A percentile compares a stretch with the other conserved stretches of the same genome.
Conservation (phyloP, 2,888 invertebrate genomes). For the Andricus curvator region DNA sequence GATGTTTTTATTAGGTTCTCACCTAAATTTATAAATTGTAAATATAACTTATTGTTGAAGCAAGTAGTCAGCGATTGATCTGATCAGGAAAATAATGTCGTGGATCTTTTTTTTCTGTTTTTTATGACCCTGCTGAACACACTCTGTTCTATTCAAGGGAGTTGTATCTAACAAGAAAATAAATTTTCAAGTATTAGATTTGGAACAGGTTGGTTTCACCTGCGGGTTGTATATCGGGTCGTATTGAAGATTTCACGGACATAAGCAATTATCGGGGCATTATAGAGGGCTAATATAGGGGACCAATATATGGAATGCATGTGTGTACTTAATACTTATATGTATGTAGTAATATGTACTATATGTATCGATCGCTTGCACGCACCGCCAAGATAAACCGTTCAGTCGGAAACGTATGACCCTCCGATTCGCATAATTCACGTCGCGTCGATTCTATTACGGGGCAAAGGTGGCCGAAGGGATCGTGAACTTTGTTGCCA, state of each 20-base stretch:
- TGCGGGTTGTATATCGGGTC: background rate
- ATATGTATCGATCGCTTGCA: slow-evolving; percentile 37
- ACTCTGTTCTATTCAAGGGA: too few relatives aligned
- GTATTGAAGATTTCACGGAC: slow-evolving; percentile 22
- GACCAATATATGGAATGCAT: background rate
- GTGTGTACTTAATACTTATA: background rate
- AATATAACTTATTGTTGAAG: too few relatives aligned
- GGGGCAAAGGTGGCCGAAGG: slow-evolving; percentile 43
- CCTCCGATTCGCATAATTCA: slow-evolving; percentile 57
- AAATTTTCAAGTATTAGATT: too few relatives aligned
- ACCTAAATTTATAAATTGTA: too few relatives aligned
- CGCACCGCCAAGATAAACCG: slow-evolving; percentile 49
- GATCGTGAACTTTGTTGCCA: slow-evolving; percentile 42
- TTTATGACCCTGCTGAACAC: too few relatives aligned
- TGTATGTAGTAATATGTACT: background rate
- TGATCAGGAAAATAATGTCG: too few relatives aligned
- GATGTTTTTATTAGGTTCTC: too few relatives aligned
- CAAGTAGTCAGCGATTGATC: too few relatives aligned
- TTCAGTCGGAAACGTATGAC: slow-evolving; percentile 50
- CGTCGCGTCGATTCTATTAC: slow-evolving; percentile 55
- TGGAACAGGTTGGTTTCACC: background rate
- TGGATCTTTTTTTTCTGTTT: too few relatives aligned
- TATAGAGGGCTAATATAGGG: slow-evolving; percentile 23
- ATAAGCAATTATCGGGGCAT: slow-evolving; percentile 6
- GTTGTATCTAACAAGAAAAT: too few relatives aligned